Percentiles rank a stretch among this genome's conserved stretches.
Conservation (phyloP, 2,797 vertebrate genomes). For the Sphenopsis melanotis region DNA sequence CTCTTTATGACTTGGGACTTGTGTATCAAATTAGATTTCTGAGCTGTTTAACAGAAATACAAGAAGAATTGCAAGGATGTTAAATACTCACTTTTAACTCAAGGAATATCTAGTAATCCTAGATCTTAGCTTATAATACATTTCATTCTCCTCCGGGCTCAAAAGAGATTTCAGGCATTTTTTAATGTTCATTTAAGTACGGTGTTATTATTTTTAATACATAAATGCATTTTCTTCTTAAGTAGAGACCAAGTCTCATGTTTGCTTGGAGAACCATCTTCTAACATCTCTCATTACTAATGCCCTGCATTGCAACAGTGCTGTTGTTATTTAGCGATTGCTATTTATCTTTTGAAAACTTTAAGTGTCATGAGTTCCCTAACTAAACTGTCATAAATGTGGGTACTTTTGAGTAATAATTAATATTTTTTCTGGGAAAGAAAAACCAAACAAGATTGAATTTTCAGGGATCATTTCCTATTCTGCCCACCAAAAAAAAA, state of each 20-base stretch:
- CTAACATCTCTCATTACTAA: not conserved
- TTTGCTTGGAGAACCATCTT: not conserved
- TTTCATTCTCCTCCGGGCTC: not conserved
- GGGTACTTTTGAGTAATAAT: not conserved
- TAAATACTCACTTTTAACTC: not conserved
- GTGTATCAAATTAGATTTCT: not conserved
- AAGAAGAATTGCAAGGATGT: not conserved
- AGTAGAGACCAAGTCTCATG: not conserved
- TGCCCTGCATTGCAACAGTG: rapidly evolving
- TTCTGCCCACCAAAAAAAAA: not conserved
- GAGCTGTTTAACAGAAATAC: not conserved
- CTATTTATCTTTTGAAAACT: not conserved
- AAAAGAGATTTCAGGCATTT: not conserved
- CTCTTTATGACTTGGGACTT: not conserved
- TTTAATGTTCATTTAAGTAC: not conserved
- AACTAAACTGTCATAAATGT: not conserved
- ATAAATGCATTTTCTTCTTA: not conserved
- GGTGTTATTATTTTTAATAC: not conserved
- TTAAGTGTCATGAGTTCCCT: not conserved
- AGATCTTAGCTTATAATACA: not conserved
- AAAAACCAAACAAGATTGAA: not conserved
- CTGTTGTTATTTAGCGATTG: not conserved
- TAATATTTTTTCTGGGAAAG: not conserved
- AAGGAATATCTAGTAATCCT: not conserved
- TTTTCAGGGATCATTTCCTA: not conserved